Conservation (phyloP, 2,113 vertebrate genomes). For the Tapirus terrestris region DNA sequence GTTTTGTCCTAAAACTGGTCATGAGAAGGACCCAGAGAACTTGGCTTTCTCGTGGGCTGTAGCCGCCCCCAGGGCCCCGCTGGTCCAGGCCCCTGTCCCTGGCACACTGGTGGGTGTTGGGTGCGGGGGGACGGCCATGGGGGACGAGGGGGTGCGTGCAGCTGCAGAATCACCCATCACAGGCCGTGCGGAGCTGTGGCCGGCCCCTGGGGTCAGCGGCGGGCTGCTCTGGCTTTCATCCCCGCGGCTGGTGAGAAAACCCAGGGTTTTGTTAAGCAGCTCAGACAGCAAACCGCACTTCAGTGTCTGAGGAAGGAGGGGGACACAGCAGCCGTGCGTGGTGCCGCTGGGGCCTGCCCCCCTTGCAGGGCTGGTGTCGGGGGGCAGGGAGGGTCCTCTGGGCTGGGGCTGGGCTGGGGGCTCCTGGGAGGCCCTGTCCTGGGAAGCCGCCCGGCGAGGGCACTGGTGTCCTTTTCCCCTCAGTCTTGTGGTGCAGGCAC, state of each 20-base stretch:
- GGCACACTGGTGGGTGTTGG: neutral
- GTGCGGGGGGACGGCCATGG: neutral
- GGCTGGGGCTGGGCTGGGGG: neutral
- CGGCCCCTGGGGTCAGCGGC: neutral
- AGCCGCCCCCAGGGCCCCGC: neutral
- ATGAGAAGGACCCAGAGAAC: neutral
- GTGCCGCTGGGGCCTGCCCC: no score
- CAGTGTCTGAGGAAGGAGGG: neutral
- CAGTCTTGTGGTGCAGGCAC: no score
- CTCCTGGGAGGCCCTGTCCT: neutral
- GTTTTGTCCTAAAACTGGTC: neutral
- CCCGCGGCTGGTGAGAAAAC: neutral
- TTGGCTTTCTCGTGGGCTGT: neutral
- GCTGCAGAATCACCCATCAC: fast-evolving
- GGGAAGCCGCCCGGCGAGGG: neutral
- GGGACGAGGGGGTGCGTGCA: neutral
- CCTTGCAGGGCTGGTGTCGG: neutral
- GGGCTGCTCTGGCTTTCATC: neutral
- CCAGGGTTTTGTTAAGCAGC: neutral
- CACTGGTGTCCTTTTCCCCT: neutral
- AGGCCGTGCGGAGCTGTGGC: neutral
- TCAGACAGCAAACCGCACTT: neutral
- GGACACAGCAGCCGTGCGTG: fast-evolving
- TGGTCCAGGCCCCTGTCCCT: neutral
- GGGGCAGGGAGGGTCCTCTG: neutral